Conservation (phyloP, 2,797 vertebrate genomes). For the Garrulus glandarius region DNA sequence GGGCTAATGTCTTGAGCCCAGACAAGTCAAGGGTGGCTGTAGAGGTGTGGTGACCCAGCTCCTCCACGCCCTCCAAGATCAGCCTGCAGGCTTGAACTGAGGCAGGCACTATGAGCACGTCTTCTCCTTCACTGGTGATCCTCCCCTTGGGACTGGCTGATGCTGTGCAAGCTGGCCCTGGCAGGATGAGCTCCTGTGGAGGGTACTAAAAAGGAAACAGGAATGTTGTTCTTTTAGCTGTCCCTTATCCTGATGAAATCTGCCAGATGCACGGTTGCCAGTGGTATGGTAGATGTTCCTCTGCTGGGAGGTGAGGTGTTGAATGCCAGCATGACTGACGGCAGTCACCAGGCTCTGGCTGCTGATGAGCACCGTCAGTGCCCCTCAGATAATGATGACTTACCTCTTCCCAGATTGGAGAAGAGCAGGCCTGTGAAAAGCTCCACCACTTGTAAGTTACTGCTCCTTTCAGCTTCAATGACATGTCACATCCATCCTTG, state of each 20-base stretch:
- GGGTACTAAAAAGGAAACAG: not conserved
- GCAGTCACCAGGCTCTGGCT: not conserved
- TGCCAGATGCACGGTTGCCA: accelerated
- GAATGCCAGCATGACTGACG: not conserved
- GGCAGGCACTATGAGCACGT: not conserved
- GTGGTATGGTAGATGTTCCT: not conserved
- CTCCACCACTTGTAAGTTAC: slow-evolving; percentile 63
- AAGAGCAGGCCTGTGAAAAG: slow-evolving; percentile 52
- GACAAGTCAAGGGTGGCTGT: not conserved
- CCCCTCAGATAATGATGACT: not conserved
- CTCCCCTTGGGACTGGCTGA: not conserved
- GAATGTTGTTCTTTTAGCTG: not conserved
- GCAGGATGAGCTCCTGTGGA: not conserved
- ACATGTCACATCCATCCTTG: slow-evolving; percentile 68
- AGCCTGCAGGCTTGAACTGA: not conserved
- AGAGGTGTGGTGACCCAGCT: not conserved
- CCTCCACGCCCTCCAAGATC: not conserved
- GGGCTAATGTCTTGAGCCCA: not conserved
- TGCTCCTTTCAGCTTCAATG: slow-evolving; percentile 72
- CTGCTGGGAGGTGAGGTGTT: not conserved
- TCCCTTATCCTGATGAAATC: not conserved
- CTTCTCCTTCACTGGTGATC: not conserved
- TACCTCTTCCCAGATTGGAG: slow-evolving; percentile 22
- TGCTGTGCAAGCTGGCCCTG: not conserved
- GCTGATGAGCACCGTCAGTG: not conserved